Evolutionary conservation across 2,888 invertebrate genomes (phyloP).

Genomic region (Dicycla oo): DNA sequence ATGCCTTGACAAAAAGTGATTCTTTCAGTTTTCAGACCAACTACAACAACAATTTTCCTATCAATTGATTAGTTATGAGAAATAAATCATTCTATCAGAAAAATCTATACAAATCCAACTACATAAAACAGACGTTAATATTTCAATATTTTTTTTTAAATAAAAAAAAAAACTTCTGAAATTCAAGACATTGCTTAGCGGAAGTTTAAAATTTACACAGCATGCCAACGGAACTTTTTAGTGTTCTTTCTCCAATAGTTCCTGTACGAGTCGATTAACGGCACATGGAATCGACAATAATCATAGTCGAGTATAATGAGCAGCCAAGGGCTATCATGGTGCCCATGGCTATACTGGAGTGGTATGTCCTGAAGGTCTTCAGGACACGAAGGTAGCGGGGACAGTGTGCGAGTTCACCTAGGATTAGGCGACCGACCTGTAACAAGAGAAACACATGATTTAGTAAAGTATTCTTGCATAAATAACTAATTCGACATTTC

Average conservation of each 20-base stretch:
- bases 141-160: slow-evolving; percentile 25
- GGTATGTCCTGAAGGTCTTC: slow-evolving; percentile 93
- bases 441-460: slow-evolving; percentile 65
- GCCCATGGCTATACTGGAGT: slow-evolving; percentile 95
- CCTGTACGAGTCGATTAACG: slow-evolving; percentile 67
- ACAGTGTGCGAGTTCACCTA: slow-evolving; percentile 93
- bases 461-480: slow-evolving; percentile 3
- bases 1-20: slow-evolving; percentile 16
- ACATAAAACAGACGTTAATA: slow-evolving; percentile 15
- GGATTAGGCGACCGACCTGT: slow-evolving; percentile 92
- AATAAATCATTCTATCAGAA: neutral
- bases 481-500: too few species aligned
- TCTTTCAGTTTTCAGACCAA: slow-evolving; percentile 9
- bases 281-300: slow-evolving; percentile 87
- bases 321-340: slow-evolving; percentile 92
- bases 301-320: slow-evolving; percentile 87
- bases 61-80: slow-evolving; percentile 26
- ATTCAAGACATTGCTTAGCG: slow-evolving; percentile 26
- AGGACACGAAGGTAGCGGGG: slow-evolving; percentile 95
- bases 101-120: slow-evolving; percentile 22
- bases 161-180: slow-evolving; percentile 3
- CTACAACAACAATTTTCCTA: neutral
- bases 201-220: slow-evolving; percentile 59
- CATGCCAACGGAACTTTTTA: slow-evolving; percentile 55
- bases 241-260: slow-evolving; percentile 37